Evolutionary conservation across 2,797 vertebrate genomes (phyloP), one percentile per base, ranked within the genome.

Genomic region (Lerista edwardsae): DNA sequence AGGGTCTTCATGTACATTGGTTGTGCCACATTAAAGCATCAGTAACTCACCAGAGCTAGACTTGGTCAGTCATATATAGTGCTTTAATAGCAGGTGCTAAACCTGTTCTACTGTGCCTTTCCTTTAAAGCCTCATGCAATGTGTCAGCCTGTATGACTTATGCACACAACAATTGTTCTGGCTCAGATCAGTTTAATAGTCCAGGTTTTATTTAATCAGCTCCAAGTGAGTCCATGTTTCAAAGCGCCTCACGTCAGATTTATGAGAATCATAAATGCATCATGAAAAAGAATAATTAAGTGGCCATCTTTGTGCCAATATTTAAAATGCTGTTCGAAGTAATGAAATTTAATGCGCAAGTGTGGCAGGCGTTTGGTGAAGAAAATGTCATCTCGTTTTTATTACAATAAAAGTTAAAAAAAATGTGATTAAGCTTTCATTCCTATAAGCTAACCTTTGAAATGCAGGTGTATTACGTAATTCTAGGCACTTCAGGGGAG

Each of bases 171-270:
- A 31, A 59, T 36, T 65, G 61, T 61, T 39, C 34, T 76, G 57
- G 23, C 57, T 76, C 34, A 76, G 14, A 76, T 61, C 8, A 34
- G n/a, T 76, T 59, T 55, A 76, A 59, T 76, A 76, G 75, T 27
- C 61, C 5, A 39, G 34, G 34, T 39, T 78, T 44, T 44, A 78
- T 2, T 44, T 21, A 81, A 89, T 47, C 64, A 61, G 83, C 84
- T 87, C 88, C 88, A 89, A 92, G 91, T 80, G 36, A 31, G 47
- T 83, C 75, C 61, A 27, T 19, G 17, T 15, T 90, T 88, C 86
- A 82, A 90, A 89, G 44, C 19, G 62, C 1, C 69, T 77, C 11
- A 83, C 25, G 36, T 51, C 83, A 55, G 82, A 80, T 81, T 89
- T 86, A 34, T 84, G 76, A 74, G 12, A 79, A 12, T 23, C 80